phyloP scores from a whole-genome alignment of 92 coral and sea anemone genomes.

The Plumapathes pennacea region DNA sequence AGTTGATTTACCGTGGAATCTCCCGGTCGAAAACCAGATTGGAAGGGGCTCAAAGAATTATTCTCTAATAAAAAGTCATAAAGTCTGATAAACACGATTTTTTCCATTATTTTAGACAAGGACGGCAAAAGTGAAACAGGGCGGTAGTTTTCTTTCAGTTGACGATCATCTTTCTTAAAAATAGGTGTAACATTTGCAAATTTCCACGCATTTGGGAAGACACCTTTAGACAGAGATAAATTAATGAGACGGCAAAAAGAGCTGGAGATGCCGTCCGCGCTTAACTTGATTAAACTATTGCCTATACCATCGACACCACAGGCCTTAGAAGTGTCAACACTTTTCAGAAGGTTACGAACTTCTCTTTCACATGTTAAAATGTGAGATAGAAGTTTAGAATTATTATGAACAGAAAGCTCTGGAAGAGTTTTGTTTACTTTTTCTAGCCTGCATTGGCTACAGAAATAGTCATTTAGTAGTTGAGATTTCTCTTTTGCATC shows the following conservation, averaged over 20 bases:
- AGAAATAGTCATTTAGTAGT: slow-evolving; percentile 15
- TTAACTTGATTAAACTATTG: background rate
- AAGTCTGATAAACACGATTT: slow-evolving; percentile 41
- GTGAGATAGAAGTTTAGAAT: too few species aligned
- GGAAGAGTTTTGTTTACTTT: too few species aligned
- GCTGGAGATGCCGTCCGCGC: slow-evolving; percentile 6
- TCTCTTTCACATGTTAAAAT: background rate
- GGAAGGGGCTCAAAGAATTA: slow-evolving; percentile 34
- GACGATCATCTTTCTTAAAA: slow-evolving; percentile 16
- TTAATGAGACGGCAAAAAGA: slow-evolving; percentile 5
- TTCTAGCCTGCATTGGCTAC: too few species aligned
- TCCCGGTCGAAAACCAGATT: slow-evolving; percentile 60
- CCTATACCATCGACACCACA: slow-evolving; percentile 10
- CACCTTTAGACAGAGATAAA: too few species aligned
- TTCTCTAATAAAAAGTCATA: slow-evolving; percentile 52
- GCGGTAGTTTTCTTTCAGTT: slow-evolving; percentile 32
- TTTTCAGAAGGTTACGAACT: slow-evolving; percentile 1
- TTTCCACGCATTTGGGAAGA: slow-evolving; percentile 12
- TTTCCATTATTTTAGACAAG: slow-evolving; percentile 46
- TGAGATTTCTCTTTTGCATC: slow-evolving; percentile 8
- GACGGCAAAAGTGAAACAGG: slow-evolving; percentile 47
- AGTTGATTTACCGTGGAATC: slow-evolving; percentile 54
- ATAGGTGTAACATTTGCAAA: slow-evolving; percentile 21
- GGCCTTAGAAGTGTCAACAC: slow-evolving; percentile 6
- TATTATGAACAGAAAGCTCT: too few species aligned